Evolutionary conservation across 2,888 invertebrate genomes (phyloP).

Genomic region (Patella caerulea): DNA sequence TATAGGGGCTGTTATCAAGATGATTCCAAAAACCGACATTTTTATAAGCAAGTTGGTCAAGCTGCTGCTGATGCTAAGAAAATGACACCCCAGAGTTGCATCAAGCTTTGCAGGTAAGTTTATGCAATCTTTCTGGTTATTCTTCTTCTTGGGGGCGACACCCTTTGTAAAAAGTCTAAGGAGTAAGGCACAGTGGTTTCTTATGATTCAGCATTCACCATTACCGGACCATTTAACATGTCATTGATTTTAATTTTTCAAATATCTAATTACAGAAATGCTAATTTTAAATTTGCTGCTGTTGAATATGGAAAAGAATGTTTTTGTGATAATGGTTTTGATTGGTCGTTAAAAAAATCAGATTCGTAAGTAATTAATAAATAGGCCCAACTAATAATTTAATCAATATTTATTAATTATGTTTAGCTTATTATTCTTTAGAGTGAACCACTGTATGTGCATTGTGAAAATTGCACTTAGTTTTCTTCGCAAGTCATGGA

Average conservation of each 20-base stretch:
- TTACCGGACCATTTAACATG: no score
- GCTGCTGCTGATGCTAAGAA: slow-evolving; percentile 24
- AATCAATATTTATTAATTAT: no score
- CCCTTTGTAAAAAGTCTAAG: no score
- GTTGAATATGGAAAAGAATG: slow-evolving; percentile 47
- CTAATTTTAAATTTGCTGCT: slow-evolving; percentile 47
- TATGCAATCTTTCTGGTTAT: not conserved
- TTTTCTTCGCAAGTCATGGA: no score
- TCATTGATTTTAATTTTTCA: not conserved
- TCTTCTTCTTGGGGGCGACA: no score
- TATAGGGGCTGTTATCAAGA: slow-evolving; percentile 52
- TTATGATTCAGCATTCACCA: no score
- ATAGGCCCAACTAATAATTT: no score
- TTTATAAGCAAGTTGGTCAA: slow-evolving; percentile 32
- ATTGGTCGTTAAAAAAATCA: slow-evolving; percentile 35
- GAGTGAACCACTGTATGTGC: no score
- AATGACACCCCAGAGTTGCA: slow-evolving; percentile 49
- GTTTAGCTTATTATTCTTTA: no score
- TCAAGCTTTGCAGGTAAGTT: slow-evolving; percentile 44
- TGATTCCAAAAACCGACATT: slow-evolving; percentile 26
- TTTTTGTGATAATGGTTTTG: slow-evolving; percentile 54
- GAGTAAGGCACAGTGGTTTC: no score
- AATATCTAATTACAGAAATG: slow-evolving; percentile 39
- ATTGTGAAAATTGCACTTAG: no score
- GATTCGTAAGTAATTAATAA: slow-evolving; percentile 40